Conservation (phyloP, 2,113 vertebrate species). For the Microcebus murinus region DNA sequence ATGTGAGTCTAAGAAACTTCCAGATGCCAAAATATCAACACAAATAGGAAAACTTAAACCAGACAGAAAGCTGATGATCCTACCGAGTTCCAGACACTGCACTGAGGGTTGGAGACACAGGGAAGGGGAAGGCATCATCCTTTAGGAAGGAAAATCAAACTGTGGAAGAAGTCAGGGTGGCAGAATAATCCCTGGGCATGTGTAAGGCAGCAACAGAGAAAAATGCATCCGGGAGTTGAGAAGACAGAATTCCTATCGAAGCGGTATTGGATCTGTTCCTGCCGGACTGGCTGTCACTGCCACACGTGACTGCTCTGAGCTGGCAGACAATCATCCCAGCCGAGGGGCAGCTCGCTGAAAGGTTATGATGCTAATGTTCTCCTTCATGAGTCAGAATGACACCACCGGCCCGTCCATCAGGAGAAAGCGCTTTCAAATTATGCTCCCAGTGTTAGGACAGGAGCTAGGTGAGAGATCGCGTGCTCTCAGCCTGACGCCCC, state of each 20-base stretch:
- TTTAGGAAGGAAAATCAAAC: neutral
- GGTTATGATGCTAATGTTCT: neutral
- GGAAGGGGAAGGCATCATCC: neutral
- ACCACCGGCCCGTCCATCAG: accelerated
- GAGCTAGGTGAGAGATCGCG: neutral
- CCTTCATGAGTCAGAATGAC: neutral
- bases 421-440: neutral
- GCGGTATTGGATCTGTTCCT: neutral
- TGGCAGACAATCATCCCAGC: neutral
- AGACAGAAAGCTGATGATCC: no score
- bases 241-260: neutral
- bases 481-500: neutral
- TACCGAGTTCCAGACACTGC: accelerated
- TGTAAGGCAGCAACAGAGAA: neutral
- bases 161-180: neutral
- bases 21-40: neutral
- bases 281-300: neutral
- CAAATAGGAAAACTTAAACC: neutral
- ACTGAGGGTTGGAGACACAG: neutral
- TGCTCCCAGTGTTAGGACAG: neutral
- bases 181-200: neutral
- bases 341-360: neutral
- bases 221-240: neutral
- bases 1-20: neutral
- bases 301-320: neutral